These are phyloP conservation scores for Anguilla marmorata DNA, from an alignment of 2,797 vertebrate genomes.

Conservation along the genomic window DNA sequence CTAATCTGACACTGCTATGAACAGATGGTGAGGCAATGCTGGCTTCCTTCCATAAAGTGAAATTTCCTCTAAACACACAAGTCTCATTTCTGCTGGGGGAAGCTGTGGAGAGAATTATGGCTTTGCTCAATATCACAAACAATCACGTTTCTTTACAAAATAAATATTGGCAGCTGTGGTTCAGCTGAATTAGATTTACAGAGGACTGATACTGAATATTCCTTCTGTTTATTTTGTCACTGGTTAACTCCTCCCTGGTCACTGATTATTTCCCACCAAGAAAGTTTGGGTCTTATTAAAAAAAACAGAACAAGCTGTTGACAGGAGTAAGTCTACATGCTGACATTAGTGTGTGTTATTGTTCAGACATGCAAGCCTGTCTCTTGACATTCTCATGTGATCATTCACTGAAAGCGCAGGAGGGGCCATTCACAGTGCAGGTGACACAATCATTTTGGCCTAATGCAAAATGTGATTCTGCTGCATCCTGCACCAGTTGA, in stretches of 20 bases:
- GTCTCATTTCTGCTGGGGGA: background rate
- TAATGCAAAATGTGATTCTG: background rate
- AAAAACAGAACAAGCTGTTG: background rate
- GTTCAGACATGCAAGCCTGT: background rate
- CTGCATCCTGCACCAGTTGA: background rate
- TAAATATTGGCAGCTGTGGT: background rate
- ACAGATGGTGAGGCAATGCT: constrained; percentile 6
- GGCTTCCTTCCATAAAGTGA: background rate
- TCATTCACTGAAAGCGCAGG: background rate
- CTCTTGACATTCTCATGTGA: background rate
- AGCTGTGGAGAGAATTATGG: background rate
- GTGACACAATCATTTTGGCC: background rate
- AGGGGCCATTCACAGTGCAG: background rate
- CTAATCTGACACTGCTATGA: background rate
- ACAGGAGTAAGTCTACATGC: background rate
- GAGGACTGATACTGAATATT: background rate
- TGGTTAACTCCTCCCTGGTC: too few species aligned
- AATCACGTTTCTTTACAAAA: background rate
- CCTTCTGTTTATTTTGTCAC: too few species aligned
- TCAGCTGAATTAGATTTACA: background rate
- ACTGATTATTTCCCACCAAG: too few species aligned
- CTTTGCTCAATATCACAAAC: background rate
- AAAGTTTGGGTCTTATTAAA: background rate
- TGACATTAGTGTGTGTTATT: background rate
- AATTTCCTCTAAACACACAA: constrained; percentile 3